Base-by-base conservation (phyloP, 2,888 invertebrate genomes). In the Cephus runcator region DNA sequence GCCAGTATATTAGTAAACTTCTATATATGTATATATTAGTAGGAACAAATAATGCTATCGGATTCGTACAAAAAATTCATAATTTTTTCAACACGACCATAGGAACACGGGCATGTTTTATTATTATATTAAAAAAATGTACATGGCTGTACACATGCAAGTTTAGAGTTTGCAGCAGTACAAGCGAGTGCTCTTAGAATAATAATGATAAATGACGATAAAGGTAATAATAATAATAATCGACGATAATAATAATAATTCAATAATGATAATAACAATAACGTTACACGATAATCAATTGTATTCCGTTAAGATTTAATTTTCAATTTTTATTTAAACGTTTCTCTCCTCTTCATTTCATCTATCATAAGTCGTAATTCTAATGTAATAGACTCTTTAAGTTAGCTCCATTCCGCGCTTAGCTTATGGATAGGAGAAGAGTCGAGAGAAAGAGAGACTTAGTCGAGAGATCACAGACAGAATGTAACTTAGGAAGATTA, bases 131-230 rank as follows among this genome's bases (percentile, higher is more conserved):
- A 86, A 89, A 88, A 56, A 90, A 90, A 89, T 88, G 88, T 90
- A 89, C 89, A 89, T 88, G 86, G 87, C 89, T 89, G 89, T 89
- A 90, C 88, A 89, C 88, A 87, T 88, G 88, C 88, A 89, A 89
- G 85, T 89, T 83, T 82, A 86, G 87, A 89, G 85, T 89, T 56
- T 90, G 89, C 90, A 89, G 88, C 87, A 87, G 88, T 88, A 90
- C 88, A 90, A 90, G 88, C 88, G 83, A 89, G 89, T 89, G 90
- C 88, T 88, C 86, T 90, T 88, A 88, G 80, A 84, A 79, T 56
- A 23, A 56, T 56, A 56, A 56, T 56, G 56, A 56, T 56, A 56
- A 56, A 23, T 56, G 23, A 56, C 56, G 56, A 56, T 56, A 56
- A 56, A 56, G 56, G 23, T 23, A 56, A 23, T 56, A 23, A 56